phyloP scores from a whole-genome alignment of 2,797 vertebrate species.

The Percopsis omiscomaycus region DNA sequence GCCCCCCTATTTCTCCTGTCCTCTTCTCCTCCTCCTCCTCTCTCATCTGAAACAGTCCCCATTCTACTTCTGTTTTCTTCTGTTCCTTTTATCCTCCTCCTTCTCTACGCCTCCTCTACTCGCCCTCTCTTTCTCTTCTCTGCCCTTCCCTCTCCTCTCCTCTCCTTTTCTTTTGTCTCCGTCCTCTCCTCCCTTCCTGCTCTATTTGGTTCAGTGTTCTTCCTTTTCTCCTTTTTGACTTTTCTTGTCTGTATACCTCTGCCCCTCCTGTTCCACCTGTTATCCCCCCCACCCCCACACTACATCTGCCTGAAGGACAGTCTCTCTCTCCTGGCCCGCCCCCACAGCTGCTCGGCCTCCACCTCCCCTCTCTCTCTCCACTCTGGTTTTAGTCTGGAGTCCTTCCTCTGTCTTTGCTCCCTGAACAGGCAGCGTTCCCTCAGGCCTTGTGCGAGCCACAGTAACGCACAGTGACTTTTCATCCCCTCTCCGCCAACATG shows the following conservation, averaged over 20 bases:
- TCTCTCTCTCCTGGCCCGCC: background rate
- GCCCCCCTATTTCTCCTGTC: conserved; percentile 23
- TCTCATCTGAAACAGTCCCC: background rate
- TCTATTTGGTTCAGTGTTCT: background rate
- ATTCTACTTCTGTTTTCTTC: no score
- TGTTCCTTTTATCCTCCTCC: conserved; percentile 19
- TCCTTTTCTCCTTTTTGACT: background rate
- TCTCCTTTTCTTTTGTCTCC: conserved; percentile 7
- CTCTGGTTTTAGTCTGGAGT: no score
- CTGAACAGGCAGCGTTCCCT: conserved; percentile 21
- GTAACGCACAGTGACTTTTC: conserved; percentile 5
- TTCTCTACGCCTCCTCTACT: conserved; percentile 23
- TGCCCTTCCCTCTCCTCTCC: background rate
- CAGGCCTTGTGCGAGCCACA: conserved; percentile 30
- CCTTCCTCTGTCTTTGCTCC: no score
- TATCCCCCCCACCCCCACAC: background rate
- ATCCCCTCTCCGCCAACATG: background rate
- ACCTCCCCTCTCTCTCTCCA: background rate
- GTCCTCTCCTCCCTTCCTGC: background rate
- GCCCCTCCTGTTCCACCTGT: background rate
- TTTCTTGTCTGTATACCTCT: background rate
- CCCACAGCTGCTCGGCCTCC: background rate
- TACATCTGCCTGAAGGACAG: background rate
- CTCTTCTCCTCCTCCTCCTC: background rate
- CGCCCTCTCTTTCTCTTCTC: conserved; percentile 16